Evolutionary conservation across 2,113 vertebrate species (phyloP), one percentile per base, ranked within the genome.

Genomic region (Sialia sialis): DNA sequence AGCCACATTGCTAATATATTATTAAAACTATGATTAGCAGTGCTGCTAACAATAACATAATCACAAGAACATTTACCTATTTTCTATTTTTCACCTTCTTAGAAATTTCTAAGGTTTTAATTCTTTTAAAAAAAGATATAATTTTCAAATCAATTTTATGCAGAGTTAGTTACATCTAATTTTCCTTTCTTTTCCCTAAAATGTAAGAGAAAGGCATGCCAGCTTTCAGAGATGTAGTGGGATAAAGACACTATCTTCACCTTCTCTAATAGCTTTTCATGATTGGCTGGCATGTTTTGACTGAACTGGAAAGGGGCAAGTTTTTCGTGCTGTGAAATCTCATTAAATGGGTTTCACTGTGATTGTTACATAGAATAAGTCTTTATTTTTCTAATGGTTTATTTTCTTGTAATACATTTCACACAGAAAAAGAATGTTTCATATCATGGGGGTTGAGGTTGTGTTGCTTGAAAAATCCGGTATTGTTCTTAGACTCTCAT

Each of bases 251-350:
- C 1, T 3, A 41, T 89, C 80, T 91, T 89, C 76, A 78, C 83
- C 48, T 84, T 63, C 83, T 93, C 88, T 93, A 94, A 84, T 81
- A 91, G 60, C 66, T 94, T 94, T 82, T 94, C 73, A 82, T 52
- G 77, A 89, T 41, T 89, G 80, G 80, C 44, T 97, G 95, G 69
- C 93, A 94, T 92, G 81, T 94, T 97, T 94, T 96, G 91, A 93
- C 96, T 96, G 74, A 87, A 84, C 34, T 74, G 66, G 86, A 92
- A 84, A 60, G 59, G 75, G 62, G 52, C 32, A 93, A 95, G 69
- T 72, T 81, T 81, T 90, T 73, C 3, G 1, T 64, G 84, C 86
- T 94, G 73, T 92, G 91, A 96, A 93, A 89, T 88, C 73, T 89
- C 60, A 94, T 95, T 95, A 92, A 94, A 67, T 1, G 29, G 43